Base-by-base conservation (phyloP, 2,797 vertebrate species). In the Oophaga sylvatica region DNA sequence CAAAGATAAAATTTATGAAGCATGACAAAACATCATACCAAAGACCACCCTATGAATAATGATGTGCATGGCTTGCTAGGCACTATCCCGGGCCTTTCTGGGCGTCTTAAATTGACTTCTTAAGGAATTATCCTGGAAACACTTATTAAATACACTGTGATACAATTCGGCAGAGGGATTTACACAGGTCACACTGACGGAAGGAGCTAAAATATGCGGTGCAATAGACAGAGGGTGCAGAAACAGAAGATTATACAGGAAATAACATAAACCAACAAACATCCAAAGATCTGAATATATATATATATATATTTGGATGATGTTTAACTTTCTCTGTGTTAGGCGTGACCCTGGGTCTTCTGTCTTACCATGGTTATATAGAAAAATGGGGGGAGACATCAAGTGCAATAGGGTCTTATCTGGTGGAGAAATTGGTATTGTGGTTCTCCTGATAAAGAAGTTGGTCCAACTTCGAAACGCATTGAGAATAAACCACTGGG, bases 1-100 rank as follows among this genome's bases (percentile, higher is more conserved):
- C 93, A 94, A 93, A 94, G 91, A 95, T 95, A 95, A 95, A 95
- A 94, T 95, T 95, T 95, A 95, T 91, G 92, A 94, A 94, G 93
- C 93, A 75, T 92, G 92, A 92, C 93, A 94, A 95, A 94, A 87
- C 92, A 94, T 94, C 93, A 91, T 93, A 92, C 92, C 92, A 91
- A 92, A 93, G 93, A 92, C 94, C 92, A 94, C 92, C 91, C 62
- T 65, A 93, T 94, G 93, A 94, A 95, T 94, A 95, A 94, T 93
- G 94, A 93, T 92, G 91, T 90, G 86, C n/a, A 45, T 2, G 2
- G 90, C 6, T 63, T 91, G 83, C 90, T 87, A 67, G 62, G 78
- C n/a, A 65, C 29, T 63, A 0, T 19, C 48, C 73, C 35, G 22
- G 48, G 83, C 80, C 62, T 83, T 81, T 57, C 80, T 70, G 71